Conservation (phyloP, 2,797 vertebrate genomes). For the Protosalanx chinensis region DNA sequence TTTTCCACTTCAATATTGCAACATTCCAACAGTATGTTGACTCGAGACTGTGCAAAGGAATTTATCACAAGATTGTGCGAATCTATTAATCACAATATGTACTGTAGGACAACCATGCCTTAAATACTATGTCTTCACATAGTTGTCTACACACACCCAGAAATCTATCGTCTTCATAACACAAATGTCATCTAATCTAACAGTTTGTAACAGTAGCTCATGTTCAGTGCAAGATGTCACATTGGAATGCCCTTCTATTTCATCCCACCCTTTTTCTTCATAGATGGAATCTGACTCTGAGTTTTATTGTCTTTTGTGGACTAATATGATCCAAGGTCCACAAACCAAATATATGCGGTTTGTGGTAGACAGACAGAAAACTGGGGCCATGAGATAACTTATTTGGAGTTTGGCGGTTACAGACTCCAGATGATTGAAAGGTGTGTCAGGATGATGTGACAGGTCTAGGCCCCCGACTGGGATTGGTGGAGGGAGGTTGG, state of each 20-base stretch:
- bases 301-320: slow-evolving; percentile 27
- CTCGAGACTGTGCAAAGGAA: neutral
- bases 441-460: slow-evolving; percentile 11
- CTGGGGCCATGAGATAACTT: slow-evolving; percentile 43
- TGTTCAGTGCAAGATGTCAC: neutral
- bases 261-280: neutral
- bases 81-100: neutral
- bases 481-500: neutral
- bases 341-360: slow-evolving; percentile 26
- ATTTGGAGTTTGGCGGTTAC: slow-evolving; percentile 33
- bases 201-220: neutral
- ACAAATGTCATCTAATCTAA: neutral
- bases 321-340: neutral
- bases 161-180: neutral
- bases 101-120: neutral
- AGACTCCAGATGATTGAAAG: slow-evolving; percentile 27
- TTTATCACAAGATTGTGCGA: neutral
- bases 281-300: slow-evolving; percentile 25
- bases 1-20: neutral
- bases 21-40: neutral
- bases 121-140: too few species aligned
- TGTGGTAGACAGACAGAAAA: slow-evolving; percentile 34
- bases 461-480: neutral
- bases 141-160: neutral
- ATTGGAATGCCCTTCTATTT: neutral